phyloP scores from a whole-genome alignment of 2,113 vertebrate species.

The Taxidea taxus region DNA sequence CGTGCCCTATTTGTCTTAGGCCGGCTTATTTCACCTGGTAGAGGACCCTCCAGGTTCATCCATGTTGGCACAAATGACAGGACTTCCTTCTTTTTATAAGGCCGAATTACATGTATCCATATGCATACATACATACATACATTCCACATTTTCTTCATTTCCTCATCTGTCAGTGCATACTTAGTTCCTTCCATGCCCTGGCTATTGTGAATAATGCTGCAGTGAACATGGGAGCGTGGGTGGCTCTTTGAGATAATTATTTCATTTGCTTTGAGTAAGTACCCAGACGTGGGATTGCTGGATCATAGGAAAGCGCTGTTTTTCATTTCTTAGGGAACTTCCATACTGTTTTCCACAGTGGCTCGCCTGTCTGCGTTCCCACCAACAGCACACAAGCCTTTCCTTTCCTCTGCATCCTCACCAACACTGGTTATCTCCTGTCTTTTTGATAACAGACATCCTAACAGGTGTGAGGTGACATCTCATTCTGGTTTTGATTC shows the following conservation, averaged over 20 bases:
- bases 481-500: not conserved
- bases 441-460: not conserved
- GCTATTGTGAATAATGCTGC: not conserved
- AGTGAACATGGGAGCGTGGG: not conserved
- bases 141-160: not conserved
- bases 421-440: not conserved
- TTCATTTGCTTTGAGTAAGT: not conserved
- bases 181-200: not conserved
- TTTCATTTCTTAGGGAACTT: not conserved
- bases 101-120: not conserved
- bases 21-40: not conserved
- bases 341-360: not conserved
- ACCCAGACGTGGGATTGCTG: not conserved
- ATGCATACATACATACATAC: not conserved
- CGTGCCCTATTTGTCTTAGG: not conserved
- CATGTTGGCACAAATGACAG: not conserved
- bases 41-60: not conserved
- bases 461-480: not conserved
- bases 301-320: not conserved
- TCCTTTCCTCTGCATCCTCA: not conserved
- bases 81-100: not conserved
- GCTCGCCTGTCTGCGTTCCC: not conserved
- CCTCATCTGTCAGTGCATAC: not conserved
- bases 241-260: not conserved
- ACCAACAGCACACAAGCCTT: not conserved